phyloP scores from a whole-genome alignment of 2,113 vertebrate species.

The Halcyon senegalensis region DNA sequence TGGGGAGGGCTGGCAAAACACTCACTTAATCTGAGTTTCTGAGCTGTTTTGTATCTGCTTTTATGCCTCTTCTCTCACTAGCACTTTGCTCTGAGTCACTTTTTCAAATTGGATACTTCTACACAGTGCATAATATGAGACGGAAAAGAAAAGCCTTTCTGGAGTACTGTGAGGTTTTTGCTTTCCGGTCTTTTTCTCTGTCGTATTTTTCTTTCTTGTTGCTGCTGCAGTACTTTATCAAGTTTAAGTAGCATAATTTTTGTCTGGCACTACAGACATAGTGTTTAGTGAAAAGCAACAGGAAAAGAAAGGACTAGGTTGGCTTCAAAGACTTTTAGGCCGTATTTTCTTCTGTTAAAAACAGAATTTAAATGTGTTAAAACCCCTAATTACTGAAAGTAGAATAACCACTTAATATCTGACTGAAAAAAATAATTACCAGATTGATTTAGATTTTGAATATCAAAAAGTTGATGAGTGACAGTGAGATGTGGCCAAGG shows the following conservation, averaged over 20 bases:
- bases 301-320: neutral
- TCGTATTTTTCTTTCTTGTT: slow-evolving; percentile 4
- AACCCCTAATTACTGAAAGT: slow-evolving; percentile 29
- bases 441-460: slow-evolving; percentile 45
- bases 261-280: slow-evolving; percentile 9
- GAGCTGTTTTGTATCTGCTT: neutral
- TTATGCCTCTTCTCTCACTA: neutral
- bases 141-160: slow-evolving; percentile 21
- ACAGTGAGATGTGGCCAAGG: slow-evolving; percentile 28
- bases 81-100: neutral
- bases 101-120: slow-evolving; percentile 1
- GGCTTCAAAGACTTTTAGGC: neutral
- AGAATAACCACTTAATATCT: slow-evolving; percentile 44
- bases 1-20: neutral
- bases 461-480: slow-evolving; percentile 35
- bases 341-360: slow-evolving; percentile 36
- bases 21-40: neutral
- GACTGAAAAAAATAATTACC: neutral
- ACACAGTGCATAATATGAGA: neutral
- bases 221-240: slow-evolving; percentile 25
- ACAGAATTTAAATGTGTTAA: neutral
- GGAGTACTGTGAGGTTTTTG: neutral
- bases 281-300: neutral
- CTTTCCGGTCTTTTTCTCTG: neutral
- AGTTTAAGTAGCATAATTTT: slow-evolving; percentile 42